These are phyloP conservation scores for Atlantisia rogersi DNA, from an alignment of 2,113 vertebrate genomes.

Conservation along the genomic window DNA sequence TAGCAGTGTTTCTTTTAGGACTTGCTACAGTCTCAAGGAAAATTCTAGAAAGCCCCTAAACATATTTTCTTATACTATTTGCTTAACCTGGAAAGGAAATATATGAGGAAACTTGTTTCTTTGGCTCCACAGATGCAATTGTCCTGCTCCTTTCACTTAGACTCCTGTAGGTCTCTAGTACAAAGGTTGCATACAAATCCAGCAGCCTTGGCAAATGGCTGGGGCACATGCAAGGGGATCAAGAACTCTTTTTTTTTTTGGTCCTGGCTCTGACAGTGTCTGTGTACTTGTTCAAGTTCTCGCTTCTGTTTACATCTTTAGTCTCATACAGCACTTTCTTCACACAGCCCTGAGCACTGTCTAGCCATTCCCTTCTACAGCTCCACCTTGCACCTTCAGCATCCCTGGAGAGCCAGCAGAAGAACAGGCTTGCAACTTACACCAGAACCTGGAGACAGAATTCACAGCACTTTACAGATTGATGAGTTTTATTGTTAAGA, in stretches of 20 bases:
- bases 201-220: neutral
- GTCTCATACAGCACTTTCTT: fast-evolving
- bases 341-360: neutral
- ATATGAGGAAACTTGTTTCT: neutral
- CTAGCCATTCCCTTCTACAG: neutral
- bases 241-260: neutral
- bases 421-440: neutral
- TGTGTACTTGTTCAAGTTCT: neutral
- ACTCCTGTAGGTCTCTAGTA: neutral
- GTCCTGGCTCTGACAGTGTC: neutral
- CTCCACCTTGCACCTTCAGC: neutral
- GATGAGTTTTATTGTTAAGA: neutral
- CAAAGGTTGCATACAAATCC: neutral
- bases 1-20: neutral
- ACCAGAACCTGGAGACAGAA: neutral
- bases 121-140: neutral
- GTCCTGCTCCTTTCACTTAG: neutral
- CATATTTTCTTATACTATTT: neutral
- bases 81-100: neutral
- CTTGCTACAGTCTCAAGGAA: neutral
- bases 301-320: neutral
- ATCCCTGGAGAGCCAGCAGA: neutral
- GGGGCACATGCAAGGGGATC: neutral
- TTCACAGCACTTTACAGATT: neutral
- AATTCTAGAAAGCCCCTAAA: neutral